Evolutionary conservation across 2,888 invertebrate genomes (phyloP).

Genomic region (Petrolisthes manimaculis): DNA sequence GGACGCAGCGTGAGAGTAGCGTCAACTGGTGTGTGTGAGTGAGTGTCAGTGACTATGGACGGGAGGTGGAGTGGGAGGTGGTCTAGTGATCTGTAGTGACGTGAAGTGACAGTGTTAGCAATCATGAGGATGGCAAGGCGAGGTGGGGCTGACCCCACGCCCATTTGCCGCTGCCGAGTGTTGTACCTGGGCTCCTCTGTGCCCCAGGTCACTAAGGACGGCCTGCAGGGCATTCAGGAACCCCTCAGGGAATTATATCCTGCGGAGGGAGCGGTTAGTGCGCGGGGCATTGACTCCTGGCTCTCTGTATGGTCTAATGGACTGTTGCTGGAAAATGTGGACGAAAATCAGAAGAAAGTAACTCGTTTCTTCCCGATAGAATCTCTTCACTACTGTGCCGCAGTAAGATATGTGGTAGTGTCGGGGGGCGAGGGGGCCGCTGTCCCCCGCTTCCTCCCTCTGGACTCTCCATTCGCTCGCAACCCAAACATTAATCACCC

Average conservation of each 20-base stretch:
- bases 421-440: conserved; percentile 72
- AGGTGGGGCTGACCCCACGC: conserved; percentile 77
- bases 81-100: conserved; percentile 12
- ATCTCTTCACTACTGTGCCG: conserved; percentile 94
- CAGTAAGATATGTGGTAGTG: conserved; percentile 86
- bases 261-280: conserved; percentile 88
- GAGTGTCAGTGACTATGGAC: conserved; percentile 7
- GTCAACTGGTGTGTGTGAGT: conserved; percentile 10
- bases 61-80: not conserved
- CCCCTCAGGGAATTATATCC: conserved; percentile 96
- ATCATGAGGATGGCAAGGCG: conserved; percentile 65
- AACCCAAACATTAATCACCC: conserved; percentile 94
- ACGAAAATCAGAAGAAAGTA: conserved; percentile 93
- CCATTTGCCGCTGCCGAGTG: conserved; percentile 96
- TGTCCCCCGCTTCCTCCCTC: conserved; percentile 89
- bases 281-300: conserved; percentile 95
- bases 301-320: conserved; percentile 98
- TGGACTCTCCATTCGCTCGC: conserved; percentile 96
- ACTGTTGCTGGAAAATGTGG: conserved; percentile 91
- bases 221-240: conserved; percentile 96
- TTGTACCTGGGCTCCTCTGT: conserved; percentile 96
- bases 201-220: conserved; percentile 97
- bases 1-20: conserved; percentile 15
- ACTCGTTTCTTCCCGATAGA: conserved; percentile 97
- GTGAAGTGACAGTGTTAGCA: not conserved